Evolutionary conservation across 2,797 vertebrate species (phyloP), one percentile per base, ranked within the genome.

Genomic region (Ficedula albicollis): DNA sequence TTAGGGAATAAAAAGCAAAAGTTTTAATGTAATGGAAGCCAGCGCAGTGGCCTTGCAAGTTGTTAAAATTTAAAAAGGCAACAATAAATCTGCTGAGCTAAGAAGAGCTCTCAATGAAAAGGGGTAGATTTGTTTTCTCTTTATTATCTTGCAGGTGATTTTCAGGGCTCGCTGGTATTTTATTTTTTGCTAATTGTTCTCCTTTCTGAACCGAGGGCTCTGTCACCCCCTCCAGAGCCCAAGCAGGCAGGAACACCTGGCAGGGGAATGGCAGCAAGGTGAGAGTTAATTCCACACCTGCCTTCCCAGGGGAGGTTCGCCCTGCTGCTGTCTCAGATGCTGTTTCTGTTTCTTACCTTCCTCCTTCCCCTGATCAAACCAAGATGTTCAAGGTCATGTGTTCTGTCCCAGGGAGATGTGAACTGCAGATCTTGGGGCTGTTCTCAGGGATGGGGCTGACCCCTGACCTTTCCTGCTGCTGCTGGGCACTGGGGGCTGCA

Each of bases 51-150:
- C 84, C 91, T 96, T 43, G 14, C 36, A 44, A 90, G 81, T 49
- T 87, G 84, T 88, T 93, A 89, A 73, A 87, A 85, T 89, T 94
- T 93, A 41, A 83, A 95, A 89, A 93, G 93, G 84, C 66, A 78
- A 70, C 84, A 73, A 85, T 95, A 96, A 96, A 94, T 96, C 94
- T 91, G 87, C 93, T 91, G 89, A 89, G 70, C 52, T 83, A 64
- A 84, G 79, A 92, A 59, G 73, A 90, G 46, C 39, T 72, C 87
- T 93, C 81, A 38, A 79, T 87, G 85, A 87, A 74, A 64, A 49
- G 13, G 13, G 41, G 69, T 66, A 75, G 91, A 87, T 87, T 96
- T 93, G 84, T 93, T 95, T 87, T 87, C 84, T 69, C 34, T 92
- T 96, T 90, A 90, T 90, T 84, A 39, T 84, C 93, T 94, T 79